Conservation (phyloP, 2,797 vertebrate genomes). For the Clarias pachynema region DNA sequence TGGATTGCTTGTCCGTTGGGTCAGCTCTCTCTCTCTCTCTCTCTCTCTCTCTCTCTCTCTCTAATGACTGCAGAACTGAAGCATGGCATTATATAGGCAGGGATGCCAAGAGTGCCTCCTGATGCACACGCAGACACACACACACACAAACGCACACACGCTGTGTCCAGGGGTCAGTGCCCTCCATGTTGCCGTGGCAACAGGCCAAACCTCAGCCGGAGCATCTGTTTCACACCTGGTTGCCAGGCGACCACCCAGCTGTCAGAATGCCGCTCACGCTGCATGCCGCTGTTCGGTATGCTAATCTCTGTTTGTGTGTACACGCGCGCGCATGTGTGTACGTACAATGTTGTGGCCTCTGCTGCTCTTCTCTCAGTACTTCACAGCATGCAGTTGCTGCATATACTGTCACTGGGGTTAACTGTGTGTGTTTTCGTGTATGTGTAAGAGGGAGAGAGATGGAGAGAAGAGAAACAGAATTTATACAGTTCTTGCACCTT, state of each 20-base stretch:
- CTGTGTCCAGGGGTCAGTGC: constrained; percentile 46
- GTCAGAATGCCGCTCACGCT: constrained; percentile 52
- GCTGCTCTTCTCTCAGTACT: constrained; percentile 15
- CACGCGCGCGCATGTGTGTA: constrained; percentile 17
- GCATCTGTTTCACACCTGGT: constrained; percentile 60
- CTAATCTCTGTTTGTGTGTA: constrained; percentile 33
- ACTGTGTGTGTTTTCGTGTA: constrained; percentile 34
- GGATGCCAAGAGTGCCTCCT: constrained; percentile 21
- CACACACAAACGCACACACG: constrained; percentile 37
- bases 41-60: not conserved
- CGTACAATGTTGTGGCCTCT: constrained; percentile 11
- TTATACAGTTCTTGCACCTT: constrained; percentile 39
- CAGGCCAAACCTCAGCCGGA: constrained; percentile 51
- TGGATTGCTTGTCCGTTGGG: not conserved
- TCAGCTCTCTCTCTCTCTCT: not conserved
- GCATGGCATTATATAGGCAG: not conserved
- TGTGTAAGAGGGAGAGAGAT: not conserved
- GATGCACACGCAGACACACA: not conserved
- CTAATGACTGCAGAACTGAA: not conserved
- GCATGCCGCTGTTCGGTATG: constrained; percentile 49
- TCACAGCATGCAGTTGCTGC: constrained; percentile 20
- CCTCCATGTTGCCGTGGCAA: constrained; percentile 55
- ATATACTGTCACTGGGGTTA: not conserved
- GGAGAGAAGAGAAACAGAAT: not conserved
- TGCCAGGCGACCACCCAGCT: constrained; percentile 59